Evolutionary conservation across 1,140 invertebrate genomes (phyloP), one percentile per base, ranked within the genome.

Genomic region (Oryctes rhinoceros): DNA sequence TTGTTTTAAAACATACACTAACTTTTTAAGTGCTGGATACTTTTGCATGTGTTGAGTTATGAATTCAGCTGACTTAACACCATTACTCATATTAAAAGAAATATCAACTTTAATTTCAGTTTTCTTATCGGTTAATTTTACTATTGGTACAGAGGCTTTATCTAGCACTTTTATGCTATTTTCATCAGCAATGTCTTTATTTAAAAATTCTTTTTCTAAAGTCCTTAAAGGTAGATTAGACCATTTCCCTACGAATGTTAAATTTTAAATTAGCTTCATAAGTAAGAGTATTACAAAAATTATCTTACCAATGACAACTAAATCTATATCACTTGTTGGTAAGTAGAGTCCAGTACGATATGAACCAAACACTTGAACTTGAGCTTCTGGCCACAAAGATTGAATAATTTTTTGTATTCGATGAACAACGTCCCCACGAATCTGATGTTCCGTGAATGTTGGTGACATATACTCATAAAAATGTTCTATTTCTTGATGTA

Each of bases 41-140:
- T 91, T 91, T 44, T 88, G 88, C 84, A 95, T 94, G 85, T 92
- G 96, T 80, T 94, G 92, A 87, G 97, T 97, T 80, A 99, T 99
- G 74, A 99, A 92, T 88, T 97, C 95, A 3, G 97, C 98, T 85
- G 97, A 98, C 90, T 96, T 96, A 15, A 98, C 94, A 53, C 97
- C 97, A 88, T 96, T 98, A 86, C 92, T 95, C 96, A 98, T 98
- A 88, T 99, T 99, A 90, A 99, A 99, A 85, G 97, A 98, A 86
- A 99, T 99, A 89, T 99, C 98, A 83, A 99, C 96, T 88, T 93
- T 93, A 75, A 99, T 95, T 82, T 98, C 96, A 49, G 97, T 98
- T 87, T 94, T 93, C 82, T 94, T 94, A 89, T 99, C 98, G n/a
- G 96, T 98, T 85, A 99, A 91, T 90, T 99, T 99, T 44, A 99